These are phyloP conservation scores for Rhadinocentrus ornatus DNA, from an alignment of 2,797 vertebrate species.

Conservation along the genomic window DNA sequence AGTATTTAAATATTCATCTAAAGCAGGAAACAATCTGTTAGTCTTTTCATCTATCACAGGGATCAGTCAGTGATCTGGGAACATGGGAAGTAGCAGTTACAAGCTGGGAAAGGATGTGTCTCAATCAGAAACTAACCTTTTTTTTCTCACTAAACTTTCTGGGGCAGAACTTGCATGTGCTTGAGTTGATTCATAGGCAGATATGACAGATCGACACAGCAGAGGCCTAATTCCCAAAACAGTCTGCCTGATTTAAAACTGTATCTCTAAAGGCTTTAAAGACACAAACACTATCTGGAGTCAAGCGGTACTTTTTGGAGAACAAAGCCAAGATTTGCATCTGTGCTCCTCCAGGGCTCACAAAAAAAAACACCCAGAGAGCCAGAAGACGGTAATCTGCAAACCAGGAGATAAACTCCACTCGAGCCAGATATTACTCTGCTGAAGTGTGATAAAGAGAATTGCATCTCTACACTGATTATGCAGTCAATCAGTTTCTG, in stretches of 20 bases:
- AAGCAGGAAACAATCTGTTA: not conserved
- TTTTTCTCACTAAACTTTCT: not conserved
- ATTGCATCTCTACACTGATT: not conserved
- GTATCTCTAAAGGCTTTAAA: constrained; percentile 50
- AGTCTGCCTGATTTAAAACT: constrained; percentile 47
- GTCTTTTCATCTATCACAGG: not conserved
- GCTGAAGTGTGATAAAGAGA: constrained; percentile 9
- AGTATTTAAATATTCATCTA: not conserved
- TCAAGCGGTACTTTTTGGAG: constrained; percentile 27
- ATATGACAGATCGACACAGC: constrained; percentile 34
- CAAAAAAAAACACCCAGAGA: constrained; percentile 40
- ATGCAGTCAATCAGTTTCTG: not conserved
- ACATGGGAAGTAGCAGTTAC: not conserved
- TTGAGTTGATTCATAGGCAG: constrained; percentile 13
- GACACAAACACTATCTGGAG: constrained; percentile 36
- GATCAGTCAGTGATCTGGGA: constrained; percentile 16
- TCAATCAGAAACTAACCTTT: not conserved
- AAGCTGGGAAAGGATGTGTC: not conserved
- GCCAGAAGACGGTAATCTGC: constrained; percentile 42
- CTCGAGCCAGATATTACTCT: constrained; percentile 14
- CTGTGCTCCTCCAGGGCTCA: constrained; percentile 39
- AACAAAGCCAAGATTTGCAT: constrained; percentile 60
- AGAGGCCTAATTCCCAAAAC: constrained; percentile 35
- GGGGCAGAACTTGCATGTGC: not conserved
- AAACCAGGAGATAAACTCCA: constrained; percentile 11